Conservation (phyloP, 2,113 vertebrate species). For the Electrona antarctica region DNA sequence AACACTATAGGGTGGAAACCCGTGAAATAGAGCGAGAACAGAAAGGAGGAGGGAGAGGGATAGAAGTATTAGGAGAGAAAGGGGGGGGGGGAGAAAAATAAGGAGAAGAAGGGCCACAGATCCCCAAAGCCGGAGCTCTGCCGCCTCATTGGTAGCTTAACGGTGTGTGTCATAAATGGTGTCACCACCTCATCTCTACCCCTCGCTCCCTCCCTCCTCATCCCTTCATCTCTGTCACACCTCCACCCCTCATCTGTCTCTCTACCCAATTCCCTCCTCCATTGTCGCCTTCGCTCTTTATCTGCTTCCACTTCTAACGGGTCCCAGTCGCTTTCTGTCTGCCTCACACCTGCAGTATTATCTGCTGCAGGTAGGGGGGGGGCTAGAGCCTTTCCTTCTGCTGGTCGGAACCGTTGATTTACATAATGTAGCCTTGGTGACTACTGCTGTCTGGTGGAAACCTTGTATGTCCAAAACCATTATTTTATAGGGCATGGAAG, state of each 20-base stretch:
- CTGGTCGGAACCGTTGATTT: too few relatives aligned
- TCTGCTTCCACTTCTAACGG: slow-evolving; percentile 43
- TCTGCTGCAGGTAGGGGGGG: background rate
- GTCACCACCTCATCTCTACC: slow-evolving; percentile 47
- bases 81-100: slow-evolving; percentile 34
- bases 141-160: slow-evolving; percentile 68
- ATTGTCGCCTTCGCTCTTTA: slow-evolving; percentile 26
- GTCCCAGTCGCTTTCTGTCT: slow-evolving; percentile 30
- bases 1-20: background rate
- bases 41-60: slow-evolving; percentile 6
- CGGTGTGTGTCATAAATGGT: slow-evolving; percentile 61
- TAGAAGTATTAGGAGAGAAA: slow-evolving; percentile 29
- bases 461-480: too few relatives aligned
- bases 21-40: background rate
- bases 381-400: too few relatives aligned
- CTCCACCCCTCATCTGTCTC: slow-evolving; percentile 35
- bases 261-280: slow-evolving; percentile 18
- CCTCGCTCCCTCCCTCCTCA: slow-evolving; percentile 26
- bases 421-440: too few relatives aligned
- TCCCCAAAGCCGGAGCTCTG: background rate
- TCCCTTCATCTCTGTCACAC: background rate
- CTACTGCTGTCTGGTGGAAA: too few relatives aligned
- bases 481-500: too few relatives aligned
- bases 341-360: slow-evolving; percentile 36
- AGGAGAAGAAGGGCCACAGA: background rate